Base-by-base conservation (phyloP, 2,797 vertebrate genomes). In the Agapornis canus region DNA sequence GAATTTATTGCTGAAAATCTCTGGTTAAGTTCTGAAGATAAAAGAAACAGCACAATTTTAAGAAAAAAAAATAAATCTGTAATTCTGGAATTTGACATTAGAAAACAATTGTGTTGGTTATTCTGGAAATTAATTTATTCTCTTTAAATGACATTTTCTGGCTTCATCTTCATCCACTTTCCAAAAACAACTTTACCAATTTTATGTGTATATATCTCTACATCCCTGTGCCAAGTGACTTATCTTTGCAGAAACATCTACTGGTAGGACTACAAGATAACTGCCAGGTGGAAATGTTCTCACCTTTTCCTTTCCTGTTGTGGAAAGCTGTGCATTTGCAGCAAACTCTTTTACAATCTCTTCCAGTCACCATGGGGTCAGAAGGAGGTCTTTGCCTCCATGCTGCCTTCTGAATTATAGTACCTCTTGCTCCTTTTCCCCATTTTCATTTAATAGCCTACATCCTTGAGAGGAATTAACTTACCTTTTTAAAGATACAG, bases 21-120 rank as follows among this genome's bases (percentile, higher is more conserved):
- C n/a, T 57, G 32, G 72, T 59, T 37, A 48, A 42, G 6, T 52
- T 66, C 19, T 37, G 10, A 10, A 61, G 20, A 40, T 14, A 59
- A 81, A 91, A 65, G 2, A 7, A 72, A 80, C 39, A 25, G 1
- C 2, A 56, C 4, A 57, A 32, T 39, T 76, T 78, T 73, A 65
- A 52, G 9, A 6, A 13, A 72, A 78, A 72, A n/a, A 5, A 0
- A 49, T 72, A 5, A 0, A 49, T 72, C 4, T 81, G 6, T n/a
- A 60, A 47, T 49, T 56, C 39, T 12, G 10, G 7, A 40, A 82
- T 63, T 37, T 35, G 16, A 20, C 5, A 29, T 57, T 40, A 73
- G 3, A 56, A 52, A 89, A 81, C 2, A 45, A 31, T 8, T 63
- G 2, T 29, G 5, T 35, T 83, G 7, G 1, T 51, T 86, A 49